Conservation (phyloP, 2,113 vertebrate species). For the Dicaeum eximium region DNA sequence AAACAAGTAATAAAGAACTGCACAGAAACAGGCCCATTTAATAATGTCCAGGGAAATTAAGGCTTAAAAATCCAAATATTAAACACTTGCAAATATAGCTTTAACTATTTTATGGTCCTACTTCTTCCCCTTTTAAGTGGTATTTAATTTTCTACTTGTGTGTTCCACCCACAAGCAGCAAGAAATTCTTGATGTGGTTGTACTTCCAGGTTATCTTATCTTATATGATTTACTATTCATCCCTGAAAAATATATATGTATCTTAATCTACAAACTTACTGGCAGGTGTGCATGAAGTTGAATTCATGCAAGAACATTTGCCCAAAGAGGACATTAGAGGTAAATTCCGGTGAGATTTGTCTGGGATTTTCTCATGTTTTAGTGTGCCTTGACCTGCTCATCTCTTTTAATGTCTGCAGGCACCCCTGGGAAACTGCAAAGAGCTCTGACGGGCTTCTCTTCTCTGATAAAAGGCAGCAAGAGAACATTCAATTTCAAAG, state of each 20-base stretch:
- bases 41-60: not conserved
- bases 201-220: not conserved
- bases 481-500: not conserved
- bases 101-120: not conserved
- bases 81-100: not conserved
- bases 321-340: slow-evolving; percentile 22
- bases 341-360: not conserved
- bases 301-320: slow-evolving; percentile 12
- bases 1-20: not conserved
- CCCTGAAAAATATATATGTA: not conserved
- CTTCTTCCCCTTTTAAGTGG: not conserved
- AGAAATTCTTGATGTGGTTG: not conserved
- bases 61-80: not conserved
- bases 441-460: not conserved
- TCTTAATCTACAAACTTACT: not conserved
- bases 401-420: not conserved
- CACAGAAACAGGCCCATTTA: not conserved
- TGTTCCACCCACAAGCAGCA: not conserved
- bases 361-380: not conserved
- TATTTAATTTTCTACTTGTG: not conserved
- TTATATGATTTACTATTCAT: not conserved
- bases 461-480: slow-evolving; percentile 29
- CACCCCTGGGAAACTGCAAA: not conserved
- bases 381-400: slow-evolving; percentile 14
- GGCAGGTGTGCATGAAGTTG: not conserved